Base-by-base conservation (phyloP, 2,888 invertebrate species). In the Eudasyphora cyanicolor region DNA sequence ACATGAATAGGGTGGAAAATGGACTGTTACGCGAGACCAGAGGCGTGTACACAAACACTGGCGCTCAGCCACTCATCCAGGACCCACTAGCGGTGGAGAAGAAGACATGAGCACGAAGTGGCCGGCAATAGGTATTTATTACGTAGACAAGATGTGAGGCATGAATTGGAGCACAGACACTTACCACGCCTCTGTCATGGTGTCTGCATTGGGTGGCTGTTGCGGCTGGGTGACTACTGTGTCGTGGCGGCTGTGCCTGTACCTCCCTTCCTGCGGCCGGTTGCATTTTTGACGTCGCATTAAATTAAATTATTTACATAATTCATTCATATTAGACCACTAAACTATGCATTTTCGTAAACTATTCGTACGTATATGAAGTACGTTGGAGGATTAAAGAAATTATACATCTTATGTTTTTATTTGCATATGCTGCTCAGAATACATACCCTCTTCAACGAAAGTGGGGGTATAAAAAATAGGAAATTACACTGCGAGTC, bases 241-340 rank as follows among this genome's bases (percentile, higher is more conserved):
- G 35, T 35, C 10, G 35, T 35, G 5, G 35, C 35, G 24, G 49
- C 24, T 21, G 21, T 54, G 12, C 24, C 38, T 7, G 60, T 2
- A 14, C 29, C 29, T n/a, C 60, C 27, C 3, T 60, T 29, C 19
- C 4, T 29, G n/a, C n/a, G 21, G 24, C 60, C 2, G 24, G 38
- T 79, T 73, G 78, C 78, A 73, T 79, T 71, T n/a, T 38, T 51
- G 64, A 64, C 64, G 78, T 78, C 64, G 64, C 64, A 73, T 73
- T 64, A 51, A 78, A 73, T 78, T 78, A 64, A 64, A 78, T 78
- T 73, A 78, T 78, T 54, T 64, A 78, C 78, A 78, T 78, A 78
- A 71, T 60, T 42, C 69, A 71, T 60, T 42, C 69, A 69, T 76
- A 76, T 54, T 69, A 45, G 24, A 38, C 54, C 67, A 69, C 38